Conservation (phyloP, 2,797 vertebrate genomes). For the Neopelma chrysocephalum region DNA sequence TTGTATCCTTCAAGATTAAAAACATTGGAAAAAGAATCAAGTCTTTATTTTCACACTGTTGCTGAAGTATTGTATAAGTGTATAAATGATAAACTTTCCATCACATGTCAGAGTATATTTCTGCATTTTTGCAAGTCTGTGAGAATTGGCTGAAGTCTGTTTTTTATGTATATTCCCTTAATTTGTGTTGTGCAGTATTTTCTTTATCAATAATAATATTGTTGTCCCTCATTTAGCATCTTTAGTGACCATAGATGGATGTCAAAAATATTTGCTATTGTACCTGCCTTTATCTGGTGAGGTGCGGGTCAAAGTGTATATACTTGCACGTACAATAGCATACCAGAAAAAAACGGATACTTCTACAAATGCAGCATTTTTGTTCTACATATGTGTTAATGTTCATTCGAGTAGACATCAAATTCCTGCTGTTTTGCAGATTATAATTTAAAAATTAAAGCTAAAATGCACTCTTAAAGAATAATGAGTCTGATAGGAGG, state of each 20-base stretch:
- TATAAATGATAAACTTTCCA: not conserved
- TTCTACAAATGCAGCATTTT: not conserved
- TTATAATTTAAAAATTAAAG: not conserved
- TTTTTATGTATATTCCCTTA: not conserved
- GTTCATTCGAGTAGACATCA: not conserved
- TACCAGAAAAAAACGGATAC: not conserved
- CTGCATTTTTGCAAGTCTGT: not conserved
- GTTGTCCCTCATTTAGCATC: not conserved
- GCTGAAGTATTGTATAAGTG: not conserved
- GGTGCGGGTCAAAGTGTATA: not conserved
- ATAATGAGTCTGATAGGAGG: not conserved
- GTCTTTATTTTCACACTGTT: not conserved
- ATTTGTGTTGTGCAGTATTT: not conserved
- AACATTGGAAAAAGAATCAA: rapidly evolving
- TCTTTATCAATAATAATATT: not conserved
- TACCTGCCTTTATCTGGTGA: not conserved
- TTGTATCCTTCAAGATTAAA: not conserved
- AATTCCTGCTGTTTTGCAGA: not conserved
- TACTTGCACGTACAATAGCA: not conserved
- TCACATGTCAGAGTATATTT: not conserved
- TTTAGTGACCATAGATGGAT: not conserved
- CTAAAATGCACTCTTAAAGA: not conserved
- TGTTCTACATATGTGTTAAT: not conserved
- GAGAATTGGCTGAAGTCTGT: not conserved
- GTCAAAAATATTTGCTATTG: not conserved